Evolutionary conservation across 2,888 invertebrate genomes (phyloP).

Genomic region (Folsomia candida): DNA sequence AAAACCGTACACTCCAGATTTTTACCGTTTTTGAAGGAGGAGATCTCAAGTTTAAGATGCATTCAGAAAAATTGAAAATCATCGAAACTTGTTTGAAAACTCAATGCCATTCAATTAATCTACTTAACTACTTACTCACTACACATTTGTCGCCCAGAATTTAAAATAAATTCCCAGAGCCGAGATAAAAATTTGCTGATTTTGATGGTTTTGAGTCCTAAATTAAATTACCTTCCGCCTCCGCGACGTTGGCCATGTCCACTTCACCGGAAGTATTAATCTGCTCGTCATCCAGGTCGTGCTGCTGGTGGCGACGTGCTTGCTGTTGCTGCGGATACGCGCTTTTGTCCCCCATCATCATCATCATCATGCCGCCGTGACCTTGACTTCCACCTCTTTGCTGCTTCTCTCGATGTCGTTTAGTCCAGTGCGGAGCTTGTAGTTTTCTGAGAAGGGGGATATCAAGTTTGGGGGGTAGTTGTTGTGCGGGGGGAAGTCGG

Average conservation of each 20-base stretch:
- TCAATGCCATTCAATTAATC: too few species aligned
- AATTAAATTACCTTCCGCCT: neutral
- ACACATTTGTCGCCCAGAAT: too few species aligned
- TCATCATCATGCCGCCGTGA: neutral
- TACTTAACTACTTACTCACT: too few species aligned
- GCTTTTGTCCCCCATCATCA: neutral
- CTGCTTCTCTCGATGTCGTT: constrained; percentile 4
- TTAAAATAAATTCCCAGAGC: too few species aligned
- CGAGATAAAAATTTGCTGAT: too few species aligned
- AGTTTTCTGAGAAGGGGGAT: neutral
- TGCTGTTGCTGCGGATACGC: neutral
- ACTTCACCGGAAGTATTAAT: constrained; percentile 27
- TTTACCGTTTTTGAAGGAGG: too few species aligned
- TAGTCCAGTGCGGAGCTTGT: neutral
- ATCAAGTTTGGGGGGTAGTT: neutral
- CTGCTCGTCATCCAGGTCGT: constrained; percentile 31
- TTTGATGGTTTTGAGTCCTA: constrained; percentile 20
- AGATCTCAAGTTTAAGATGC: too few species aligned
- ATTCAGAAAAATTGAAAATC: too few species aligned
- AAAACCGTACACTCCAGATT: too few species aligned
- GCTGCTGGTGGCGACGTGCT: constrained; percentile 23
- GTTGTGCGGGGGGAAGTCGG: neutral
- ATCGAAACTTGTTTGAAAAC: too few species aligned
- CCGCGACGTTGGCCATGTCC: constrained; percentile 13
- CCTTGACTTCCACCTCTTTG: neutral